Conservation (phyloP, 1,140 invertebrate genomes). For the Diplogasteroides magnus region DNA sequence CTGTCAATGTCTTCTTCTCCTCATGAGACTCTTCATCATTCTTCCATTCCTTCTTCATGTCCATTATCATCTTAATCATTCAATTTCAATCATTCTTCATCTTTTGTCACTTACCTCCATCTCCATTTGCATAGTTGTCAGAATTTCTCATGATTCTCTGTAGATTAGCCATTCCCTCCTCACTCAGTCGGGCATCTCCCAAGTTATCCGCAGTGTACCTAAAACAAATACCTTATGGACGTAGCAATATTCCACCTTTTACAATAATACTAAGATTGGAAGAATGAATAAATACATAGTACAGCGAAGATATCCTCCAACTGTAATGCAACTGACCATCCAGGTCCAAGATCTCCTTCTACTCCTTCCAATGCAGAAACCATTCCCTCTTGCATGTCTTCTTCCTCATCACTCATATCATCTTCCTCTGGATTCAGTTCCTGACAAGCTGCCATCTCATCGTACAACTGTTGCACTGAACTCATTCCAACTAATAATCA, state of each 20-base stretch:
- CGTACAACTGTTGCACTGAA: slow-evolving; percentile 65
- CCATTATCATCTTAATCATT: background rate
- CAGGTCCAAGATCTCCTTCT: slow-evolving; percentile 1
- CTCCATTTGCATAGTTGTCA: background rate
- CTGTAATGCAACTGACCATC: slow-evolving; percentile 1
- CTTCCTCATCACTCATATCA: slow-evolving; percentile 58
- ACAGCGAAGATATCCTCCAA: background rate
- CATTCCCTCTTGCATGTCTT: slow-evolving; percentile 9
- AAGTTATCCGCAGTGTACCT: slow-evolving; percentile 4
- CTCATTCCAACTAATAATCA: slow-evolving; percentile 15
- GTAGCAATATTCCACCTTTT: background rate
- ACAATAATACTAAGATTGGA: background rate
- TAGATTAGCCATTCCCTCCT: slow-evolving; percentile 32
- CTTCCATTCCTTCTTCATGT: background rate
- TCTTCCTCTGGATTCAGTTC: slow-evolving; percentile 65
- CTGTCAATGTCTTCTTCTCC: no score
- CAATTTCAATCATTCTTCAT: background rate
- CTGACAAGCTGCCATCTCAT: slow-evolving; percentile 69
- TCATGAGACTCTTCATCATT: no score
- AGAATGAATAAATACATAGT: slow-evolving; percentile 13
- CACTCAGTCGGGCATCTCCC: slow-evolving; percentile 18
- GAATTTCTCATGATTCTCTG: slow-evolving; percentile 25
- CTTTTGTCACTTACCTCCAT: background rate
- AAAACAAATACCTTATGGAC: background rate
- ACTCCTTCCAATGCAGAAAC: no score